Percentiles rank a stretch among this genome's conserved stretches.
Conservation (phyloP, 2,888 invertebrate genomes). For the Acronicta aceris region DNA sequence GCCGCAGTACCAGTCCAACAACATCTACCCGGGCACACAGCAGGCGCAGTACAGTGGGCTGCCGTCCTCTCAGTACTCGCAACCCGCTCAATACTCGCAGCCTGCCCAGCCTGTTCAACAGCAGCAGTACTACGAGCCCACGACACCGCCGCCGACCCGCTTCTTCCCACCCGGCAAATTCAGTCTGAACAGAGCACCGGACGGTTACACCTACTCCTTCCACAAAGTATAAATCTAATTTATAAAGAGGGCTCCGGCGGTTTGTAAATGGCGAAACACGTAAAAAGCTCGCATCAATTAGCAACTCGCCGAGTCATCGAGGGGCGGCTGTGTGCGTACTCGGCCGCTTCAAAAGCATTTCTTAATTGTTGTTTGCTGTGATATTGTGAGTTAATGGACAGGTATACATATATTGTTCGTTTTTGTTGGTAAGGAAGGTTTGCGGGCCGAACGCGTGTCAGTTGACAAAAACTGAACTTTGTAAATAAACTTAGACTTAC, state of each 20-base stretch:
- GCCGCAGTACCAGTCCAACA: slow-evolving; percentile 79
- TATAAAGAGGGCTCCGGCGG: slow-evolving; percentile 74
- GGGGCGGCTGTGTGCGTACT: slow-evolving; percentile 71
- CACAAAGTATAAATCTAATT: slow-evolving; percentile 89
- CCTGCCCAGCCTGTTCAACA: slow-evolving; percentile 66
- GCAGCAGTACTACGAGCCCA: slow-evolving; percentile 88
- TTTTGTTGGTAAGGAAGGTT: slow-evolving; percentile 75
- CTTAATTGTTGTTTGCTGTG: slow-evolving; percentile 88
- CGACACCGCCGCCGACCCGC: slow-evolving; percentile 92
- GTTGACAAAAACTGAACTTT: slow-evolving; percentile 75
- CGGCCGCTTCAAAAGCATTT: slow-evolving; percentile 82
- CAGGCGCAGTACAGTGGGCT: slow-evolving; percentile 86
- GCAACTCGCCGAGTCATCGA: slow-evolving; percentile 82
- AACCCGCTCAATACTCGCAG: slow-evolving; percentile 70
- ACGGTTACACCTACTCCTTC: slow-evolving; percentile 96
- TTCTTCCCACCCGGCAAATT: slow-evolving; percentile 96
- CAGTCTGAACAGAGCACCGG: slow-evolving; percentile 95
- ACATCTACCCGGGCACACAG: slow-evolving; percentile 84
- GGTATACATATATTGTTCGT: slow-evolving; percentile 76
- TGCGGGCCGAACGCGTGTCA: slow-evolving; percentile 68
- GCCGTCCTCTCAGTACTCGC: slow-evolving; percentile 74
- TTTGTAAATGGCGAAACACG: slow-evolving; percentile 76
- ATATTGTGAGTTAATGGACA: slow-evolving; percentile 88
- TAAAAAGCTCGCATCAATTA: slow-evolving; percentile 84
- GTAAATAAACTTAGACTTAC: slow-evolving; percentile 84